Conservation (phyloP, 1,140 invertebrate genomes). For the Procambarus clarkii region DNA sequence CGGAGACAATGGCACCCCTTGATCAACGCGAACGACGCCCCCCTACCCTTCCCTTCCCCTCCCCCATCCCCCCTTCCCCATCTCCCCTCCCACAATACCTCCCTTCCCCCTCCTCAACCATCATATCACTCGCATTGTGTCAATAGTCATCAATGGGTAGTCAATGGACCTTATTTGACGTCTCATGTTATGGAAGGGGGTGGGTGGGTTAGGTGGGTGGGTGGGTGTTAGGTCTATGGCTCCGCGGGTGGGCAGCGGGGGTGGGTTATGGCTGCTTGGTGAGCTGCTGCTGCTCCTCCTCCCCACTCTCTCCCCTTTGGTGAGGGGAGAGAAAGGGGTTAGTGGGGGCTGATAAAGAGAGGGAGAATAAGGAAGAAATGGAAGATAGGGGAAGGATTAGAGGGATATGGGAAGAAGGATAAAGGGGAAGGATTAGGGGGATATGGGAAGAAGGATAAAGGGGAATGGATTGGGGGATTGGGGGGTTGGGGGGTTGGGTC, state of each 20-base stretch:
- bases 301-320: neutral
- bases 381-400: neutral
- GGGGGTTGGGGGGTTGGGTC: no score
- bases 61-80: neutral
- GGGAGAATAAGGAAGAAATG: neutral
- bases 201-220: neutral
- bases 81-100: neutral
- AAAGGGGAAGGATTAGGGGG: neutral
- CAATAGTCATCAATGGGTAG: constrained; percentile 42
- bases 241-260: neutral
- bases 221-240: neutral
- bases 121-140: constrained; percentile 47
- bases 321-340: neutral
- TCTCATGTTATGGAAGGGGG: neutral
- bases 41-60: neutral
- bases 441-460: neutral
- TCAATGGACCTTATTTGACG: constrained; percentile 27
- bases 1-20: neutral
- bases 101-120: neutral
- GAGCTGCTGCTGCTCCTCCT: no score
- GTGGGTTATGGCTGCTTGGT: no score
- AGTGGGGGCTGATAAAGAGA: no score
- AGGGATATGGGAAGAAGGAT: neutral
- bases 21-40: no score
- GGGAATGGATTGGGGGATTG: no score